Percentiles rank a stretch among this genome's conserved stretches.
Evolutionary conservation across 37 sponge, comb jelly and placozoan species (phyloP).

Genomic region (Hormiphora californensis): DNA sequence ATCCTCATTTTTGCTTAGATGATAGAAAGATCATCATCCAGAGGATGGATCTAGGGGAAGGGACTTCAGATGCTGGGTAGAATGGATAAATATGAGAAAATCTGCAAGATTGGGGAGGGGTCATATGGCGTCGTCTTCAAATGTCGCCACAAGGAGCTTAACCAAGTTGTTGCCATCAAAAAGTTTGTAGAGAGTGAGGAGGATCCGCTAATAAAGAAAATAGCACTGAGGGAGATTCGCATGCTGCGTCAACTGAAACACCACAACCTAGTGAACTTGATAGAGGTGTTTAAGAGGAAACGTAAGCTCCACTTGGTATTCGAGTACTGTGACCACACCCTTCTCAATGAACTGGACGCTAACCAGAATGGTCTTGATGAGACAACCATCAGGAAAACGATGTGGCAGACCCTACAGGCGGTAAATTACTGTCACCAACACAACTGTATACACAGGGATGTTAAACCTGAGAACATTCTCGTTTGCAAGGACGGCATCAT

Average conservation of each 20-base stretch:
- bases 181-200: slow-evolving; percentile 98
- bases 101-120: slow-evolving; percentile 94
- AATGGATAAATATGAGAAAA: slow-evolving; percentile 95
- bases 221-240: slow-evolving; percentile 85
- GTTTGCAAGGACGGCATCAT: slow-evolving; percentile 79
- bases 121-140: slow-evolving; percentile 98
- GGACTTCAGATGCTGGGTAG: slow-evolving; percentile 52
- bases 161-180: slow-evolving; percentile 89
- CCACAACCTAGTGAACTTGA: slow-evolving; percentile 91
- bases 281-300: slow-evolving; percentile 90
- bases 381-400: slow-evolving; percentile 65
- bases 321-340: slow-evolving; percentile 97
- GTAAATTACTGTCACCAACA: slow-evolving; percentile 88
- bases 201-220: slow-evolving; percentile 85
- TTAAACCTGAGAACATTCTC: slow-evolving; percentile 97
- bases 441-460: slow-evolving; percentile 90
- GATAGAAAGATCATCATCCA: not conserved
- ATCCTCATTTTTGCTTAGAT: too few species aligned
- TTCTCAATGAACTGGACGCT: slow-evolving; percentile 91
- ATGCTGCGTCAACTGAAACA: slow-evolving; percentile 89
- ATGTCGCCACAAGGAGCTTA: slow-evolving; percentile 68
- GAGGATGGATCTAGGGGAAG: not conserved
- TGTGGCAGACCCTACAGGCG: slow-evolving; percentile 84
- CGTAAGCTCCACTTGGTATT: slow-evolving; percentile 91
- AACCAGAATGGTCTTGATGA: slow-evolving; percentile 72